Base-by-base conservation (phyloP, 2,888 invertebrate genomes). In the Lissonota sp. region DNA sequence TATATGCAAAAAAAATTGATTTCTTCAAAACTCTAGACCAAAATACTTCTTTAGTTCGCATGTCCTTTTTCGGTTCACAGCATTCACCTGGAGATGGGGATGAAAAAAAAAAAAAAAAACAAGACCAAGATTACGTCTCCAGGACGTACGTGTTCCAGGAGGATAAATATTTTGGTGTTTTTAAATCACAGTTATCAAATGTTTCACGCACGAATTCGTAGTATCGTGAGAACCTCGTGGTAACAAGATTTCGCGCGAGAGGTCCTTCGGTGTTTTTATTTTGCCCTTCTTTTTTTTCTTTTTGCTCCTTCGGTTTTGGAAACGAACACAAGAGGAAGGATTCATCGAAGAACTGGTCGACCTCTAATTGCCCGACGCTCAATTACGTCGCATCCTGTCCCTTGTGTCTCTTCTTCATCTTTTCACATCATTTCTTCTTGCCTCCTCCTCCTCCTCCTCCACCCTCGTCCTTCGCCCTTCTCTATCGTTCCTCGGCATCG, bases 361-460 rank as follows among this genome's bases (percentile, higher is more conserved):
- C 74, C 79, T 79, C 58, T 72, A 73, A 82, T 80, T 82, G 74
- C 76, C 77, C 73, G 66, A 71, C 76, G 69, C 73, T 83, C 77
- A 83, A 79, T 77, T 82, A 83, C 77, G 60, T 69, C 76, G 76
- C 80, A 83, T 83, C 78, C 80, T 79, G 82, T 83, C 58, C 58
- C 75, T 81, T 83, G 83, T 79, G 72, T 79, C 69, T 67, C 73
- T 77, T 75, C 66, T 78, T 80, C 66, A 67, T 83, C 82, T 67
- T 73, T 73, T 70, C 82, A n/a, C n/a, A n/a, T n/a, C n/a, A 78
- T 70, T 51, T 72, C 60, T 6, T 6, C 51, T 5, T 49, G 12
- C 44, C 66, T 80, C 77, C 57, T 57, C 63, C 67, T 58, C 71
- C 81, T n/a, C n/a, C n/a, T n/a, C n/a, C n/a, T n/a, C n/a, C n/a